Evolutionary conservation across 2,888 invertebrate species (phyloP), one percentile per base, ranked within the genome.

Genomic region (Drosophila affinis): DNA sequence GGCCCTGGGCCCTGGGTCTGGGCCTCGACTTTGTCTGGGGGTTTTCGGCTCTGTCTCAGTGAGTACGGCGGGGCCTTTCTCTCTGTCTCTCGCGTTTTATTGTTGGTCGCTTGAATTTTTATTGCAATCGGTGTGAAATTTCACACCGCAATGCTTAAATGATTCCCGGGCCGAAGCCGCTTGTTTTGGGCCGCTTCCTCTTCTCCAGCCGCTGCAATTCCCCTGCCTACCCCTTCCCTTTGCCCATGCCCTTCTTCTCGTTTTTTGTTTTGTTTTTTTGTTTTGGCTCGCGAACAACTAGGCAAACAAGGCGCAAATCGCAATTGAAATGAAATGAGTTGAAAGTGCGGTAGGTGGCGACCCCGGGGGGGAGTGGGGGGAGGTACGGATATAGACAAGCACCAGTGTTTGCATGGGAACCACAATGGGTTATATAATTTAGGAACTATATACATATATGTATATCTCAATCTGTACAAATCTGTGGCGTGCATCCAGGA

Each of bases 91-190:
- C 44, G 68, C 54, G 72, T 80, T 81, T 79, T 82, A 76, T 83
- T 86, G 76, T 84, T 78, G 64, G 57, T 52, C 59, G 72, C 72
- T 78, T 83, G 75, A 80, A 80, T 82, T 82, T 87, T 89, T 87
- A 89, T 89, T 79, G 79, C 87, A 78, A 81, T 90, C 82, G 90
- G 91, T 91, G 91, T 91, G 91, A 91, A 91, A 91, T 91, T 91
- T 91, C 91, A 91, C 91, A 91, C 91, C 91, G 88, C 85, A 90
- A 88, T 89, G 91, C 89, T 88, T 89, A 88, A 91, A 89, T 91
- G 90, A 89, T 89, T 90, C 81, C 84, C 72, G 72, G 61, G 57
- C 59, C 62, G 54, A 59, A 58, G 64, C 58, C 58, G 57, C 39
- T 46, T 27, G 17, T 55, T 48, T 48, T 17, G 18, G 21, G 49